Conservation (phyloP, 2,113 vertebrate genomes). For the Oncorhynchus clarkii region DNA sequence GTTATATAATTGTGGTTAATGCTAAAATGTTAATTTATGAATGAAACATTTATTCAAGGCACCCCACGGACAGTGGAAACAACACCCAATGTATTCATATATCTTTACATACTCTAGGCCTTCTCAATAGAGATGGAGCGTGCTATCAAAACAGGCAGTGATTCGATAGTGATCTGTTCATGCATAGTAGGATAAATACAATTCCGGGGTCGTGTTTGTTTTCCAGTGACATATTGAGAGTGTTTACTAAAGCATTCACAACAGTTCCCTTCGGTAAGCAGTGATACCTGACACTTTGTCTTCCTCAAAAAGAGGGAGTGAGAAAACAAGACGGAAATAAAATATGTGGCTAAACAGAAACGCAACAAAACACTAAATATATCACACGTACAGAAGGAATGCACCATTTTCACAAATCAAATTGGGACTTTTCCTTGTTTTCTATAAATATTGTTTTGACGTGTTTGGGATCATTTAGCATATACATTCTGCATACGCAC, state of each 20-base stretch:
- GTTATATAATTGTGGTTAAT: slow-evolving; percentile 46
- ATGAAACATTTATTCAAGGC: slow-evolving; percentile 33
- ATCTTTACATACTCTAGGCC: not conserved
- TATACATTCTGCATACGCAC: not conserved
- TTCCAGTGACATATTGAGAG: slow-evolving; percentile 57
- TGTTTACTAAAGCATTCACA: slow-evolving; percentile 60
- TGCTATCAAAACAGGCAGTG: slow-evolving; percentile 49
- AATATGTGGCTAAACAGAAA: slow-evolving; percentile 41
- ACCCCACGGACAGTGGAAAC: slow-evolving; percentile 24
- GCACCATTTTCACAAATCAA: slow-evolving; percentile 38
- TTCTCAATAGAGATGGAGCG: not conserved
- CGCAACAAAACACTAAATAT: slow-evolving; percentile 33
- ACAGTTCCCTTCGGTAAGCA: slow-evolving; percentile 59
- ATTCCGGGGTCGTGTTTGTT: slow-evolving; percentile 56
- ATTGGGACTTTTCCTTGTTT: slow-evolving; percentile 36
- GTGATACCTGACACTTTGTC: slow-evolving; percentile 43
- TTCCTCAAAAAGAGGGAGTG: slow-evolving; percentile 36
- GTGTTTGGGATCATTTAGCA: not conserved
- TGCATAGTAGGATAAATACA: slow-evolving; percentile 42
- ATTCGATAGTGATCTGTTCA: slow-evolving; percentile 48
- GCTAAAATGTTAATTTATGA: slow-evolving; percentile 53
- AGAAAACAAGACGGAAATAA: slow-evolving; percentile 45
- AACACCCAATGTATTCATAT: not conserved
- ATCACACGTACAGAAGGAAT: slow-evolving; percentile 37
- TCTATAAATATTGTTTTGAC: slow-evolving; percentile 24